Base-by-base conservation (phyloP, 1,140 invertebrate genomes). In the Solen grandis region DNA sequence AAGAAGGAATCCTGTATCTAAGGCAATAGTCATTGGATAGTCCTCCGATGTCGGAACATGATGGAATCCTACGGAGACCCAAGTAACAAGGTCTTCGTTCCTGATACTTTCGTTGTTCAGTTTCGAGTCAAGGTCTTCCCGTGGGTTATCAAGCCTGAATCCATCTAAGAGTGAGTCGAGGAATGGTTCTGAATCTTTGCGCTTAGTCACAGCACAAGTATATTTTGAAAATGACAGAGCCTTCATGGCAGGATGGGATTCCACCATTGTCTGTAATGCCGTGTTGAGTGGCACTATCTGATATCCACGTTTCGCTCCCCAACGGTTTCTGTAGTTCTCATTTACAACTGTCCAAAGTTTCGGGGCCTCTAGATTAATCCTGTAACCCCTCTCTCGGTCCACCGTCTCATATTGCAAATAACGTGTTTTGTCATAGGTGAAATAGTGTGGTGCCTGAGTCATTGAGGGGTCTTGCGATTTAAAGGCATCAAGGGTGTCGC, bases 1-100 rank as follows among this genome's bases (percentile, higher is more conserved):
- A 13, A 82, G 29, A 0, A 31, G 55, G n/a, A 82, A 82, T 16
- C 81, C 66, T 4, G 55, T 52, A 14, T 69, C 22, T 1, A 41
- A 63, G 14, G 60, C 25, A n/a, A 74, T 36, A 33, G 81, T 79
- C 75, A 83, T 79, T 27, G 81, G 81, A n/a, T 78, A 55, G 50
- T 83, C 75, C 55, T 83, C 81, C 5, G 74, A 31, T 16, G 74
- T 73, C 4, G 81, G 81, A 16, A 83, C 19, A 50, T 83, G 75
- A 22, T 59, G 52, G 38, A 83, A 73, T 14, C 73, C 73, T 16
- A 80, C 60, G 41, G 54, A 79, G 2, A 83, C 41, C 75, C 75
- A 83, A 1, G 62, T 31, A 29, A 83, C 75, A 0, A 83, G 13
- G 55, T 83, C 81, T 33, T 78, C 74, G 27, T 83, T 79, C 5